These are phyloP conservation scores for Peromyscus aztecus DNA, from an alignment of 2,797 vertebrate species.

Conservation along the genomic window DNA sequence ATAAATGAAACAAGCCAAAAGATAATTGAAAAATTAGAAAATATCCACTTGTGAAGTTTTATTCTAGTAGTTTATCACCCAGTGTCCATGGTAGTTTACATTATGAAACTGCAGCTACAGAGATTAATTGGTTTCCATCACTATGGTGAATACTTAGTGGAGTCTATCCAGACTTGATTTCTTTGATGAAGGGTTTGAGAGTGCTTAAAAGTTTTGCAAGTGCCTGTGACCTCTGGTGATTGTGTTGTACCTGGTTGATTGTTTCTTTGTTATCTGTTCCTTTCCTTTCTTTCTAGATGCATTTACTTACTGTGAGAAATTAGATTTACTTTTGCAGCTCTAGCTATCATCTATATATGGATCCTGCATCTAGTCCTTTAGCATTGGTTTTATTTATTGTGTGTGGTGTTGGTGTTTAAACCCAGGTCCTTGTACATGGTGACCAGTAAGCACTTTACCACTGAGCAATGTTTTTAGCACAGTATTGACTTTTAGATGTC, in stretches of 20 bases:
- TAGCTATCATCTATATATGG: not conserved
- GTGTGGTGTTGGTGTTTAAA: not conserved
- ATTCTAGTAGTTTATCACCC: not conserved
- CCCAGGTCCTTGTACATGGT: not conserved
- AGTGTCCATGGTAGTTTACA: not conserved
- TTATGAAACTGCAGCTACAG: not conserved
- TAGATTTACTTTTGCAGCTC: constrained; percentile 26
- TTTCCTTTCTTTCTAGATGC: not conserved
- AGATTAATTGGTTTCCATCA: not conserved
- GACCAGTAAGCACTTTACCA: not conserved
- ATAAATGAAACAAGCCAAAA: constrained; percentile 21
- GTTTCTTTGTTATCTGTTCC: not conserved
- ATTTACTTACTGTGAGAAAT: not conserved
- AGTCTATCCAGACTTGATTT: not conserved
- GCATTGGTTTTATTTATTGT: not conserved
- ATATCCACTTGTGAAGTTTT: not conserved
- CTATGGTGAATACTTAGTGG: not conserved
- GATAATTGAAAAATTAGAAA: constrained; percentile 29
- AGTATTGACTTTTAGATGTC: not conserved
- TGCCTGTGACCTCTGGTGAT: not conserved
- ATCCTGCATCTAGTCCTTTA: not conserved
- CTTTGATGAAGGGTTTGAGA: not conserved
- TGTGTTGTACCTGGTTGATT: not conserved
- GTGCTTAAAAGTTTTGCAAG: not conserved
- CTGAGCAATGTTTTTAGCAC: not conserved